A percentile compares a stretch with the other conserved stretches of the same genome.
Conservation (phyloP, 2,888 invertebrate species). For the Dorcus parallelipipedus region DNA sequence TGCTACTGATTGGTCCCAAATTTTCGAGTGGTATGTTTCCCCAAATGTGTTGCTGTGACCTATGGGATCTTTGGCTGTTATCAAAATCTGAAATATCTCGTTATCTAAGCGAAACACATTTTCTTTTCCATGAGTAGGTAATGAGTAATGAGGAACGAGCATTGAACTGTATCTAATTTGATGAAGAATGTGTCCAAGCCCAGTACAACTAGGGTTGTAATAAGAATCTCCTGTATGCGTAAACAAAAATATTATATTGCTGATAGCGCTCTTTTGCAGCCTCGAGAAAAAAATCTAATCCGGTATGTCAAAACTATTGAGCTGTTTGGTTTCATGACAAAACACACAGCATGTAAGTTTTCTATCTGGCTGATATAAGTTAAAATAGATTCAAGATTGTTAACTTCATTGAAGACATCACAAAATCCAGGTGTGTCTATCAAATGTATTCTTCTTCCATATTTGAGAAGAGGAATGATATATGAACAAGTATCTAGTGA, state of each 20-base stretch:
- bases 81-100: constrained; percentile 39
- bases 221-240: constrained; percentile 36
- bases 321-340: constrained; percentile 36
- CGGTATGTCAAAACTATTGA: constrained; percentile 39
- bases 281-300: constrained; percentile 39
- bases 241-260: constrained; percentile 42
- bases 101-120: constrained; percentile 44
- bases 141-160: too few relatives aligned
- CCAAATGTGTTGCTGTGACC: constrained; percentile 19
- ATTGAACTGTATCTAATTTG: constrained; percentile 26
- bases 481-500: not conserved
- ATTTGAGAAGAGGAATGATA: constrained; percentile 41
- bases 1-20: constrained; percentile 29
- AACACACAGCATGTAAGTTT: constrained; percentile 39
- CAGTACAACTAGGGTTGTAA: constrained; percentile 35
- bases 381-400: constrained; percentile 30
- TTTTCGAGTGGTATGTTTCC: constrained; percentile 21
- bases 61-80: constrained; percentile 32
- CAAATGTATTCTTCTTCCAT: constrained; percentile 30
- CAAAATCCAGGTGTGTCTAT: constrained; percentile 43
- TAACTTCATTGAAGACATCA: constrained; percentile 26
- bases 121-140: constrained; percentile 23
- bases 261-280: constrained; percentile 39
- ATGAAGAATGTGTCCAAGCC: constrained; percentile 29
- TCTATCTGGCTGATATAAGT: constrained; percentile 35